phyloP scores from a whole-genome alignment of 2,113 vertebrate species.

The Podocnemis expansa region DNA sequence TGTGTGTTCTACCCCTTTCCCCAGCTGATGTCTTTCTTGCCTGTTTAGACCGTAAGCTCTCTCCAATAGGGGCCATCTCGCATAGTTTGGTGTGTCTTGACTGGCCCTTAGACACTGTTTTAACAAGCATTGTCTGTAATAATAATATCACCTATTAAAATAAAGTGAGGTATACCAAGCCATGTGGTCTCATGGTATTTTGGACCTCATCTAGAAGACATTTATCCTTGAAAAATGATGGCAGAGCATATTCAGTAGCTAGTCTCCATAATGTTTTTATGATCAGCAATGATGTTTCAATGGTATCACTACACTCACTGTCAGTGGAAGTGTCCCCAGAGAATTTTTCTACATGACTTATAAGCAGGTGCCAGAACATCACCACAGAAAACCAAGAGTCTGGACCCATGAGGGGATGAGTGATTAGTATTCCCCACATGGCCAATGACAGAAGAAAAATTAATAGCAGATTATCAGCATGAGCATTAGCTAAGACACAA shows the following conservation, averaged over 20 bases:
- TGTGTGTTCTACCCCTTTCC: background rate
- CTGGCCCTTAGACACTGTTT: background rate
- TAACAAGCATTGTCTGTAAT: background rate
- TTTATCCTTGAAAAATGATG: background rate
- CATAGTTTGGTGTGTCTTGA: background rate
- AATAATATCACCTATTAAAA: background rate
- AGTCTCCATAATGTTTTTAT: background rate
- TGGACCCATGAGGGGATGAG: background rate
- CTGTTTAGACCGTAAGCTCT: background rate
- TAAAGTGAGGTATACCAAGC: background rate
- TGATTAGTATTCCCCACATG: background rate
- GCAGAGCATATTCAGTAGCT: background rate
- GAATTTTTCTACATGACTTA: background rate
- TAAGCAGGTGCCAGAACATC: background rate
- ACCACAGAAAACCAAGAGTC: background rate
- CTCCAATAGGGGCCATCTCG: too few species aligned
- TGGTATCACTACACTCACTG: background rate
- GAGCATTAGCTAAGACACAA: too few species aligned
- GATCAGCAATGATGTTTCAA: background rate
- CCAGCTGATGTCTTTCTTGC: background rate
- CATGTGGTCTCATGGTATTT: background rate
- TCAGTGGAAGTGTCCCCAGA: background rate
- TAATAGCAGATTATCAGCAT: too few species aligned
- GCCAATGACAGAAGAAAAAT: background rate
- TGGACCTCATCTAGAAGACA: background rate